phyloP scores from a whole-genome alignment of 2,113 vertebrate species.

The Microcebus ravelobensis region DNA sequence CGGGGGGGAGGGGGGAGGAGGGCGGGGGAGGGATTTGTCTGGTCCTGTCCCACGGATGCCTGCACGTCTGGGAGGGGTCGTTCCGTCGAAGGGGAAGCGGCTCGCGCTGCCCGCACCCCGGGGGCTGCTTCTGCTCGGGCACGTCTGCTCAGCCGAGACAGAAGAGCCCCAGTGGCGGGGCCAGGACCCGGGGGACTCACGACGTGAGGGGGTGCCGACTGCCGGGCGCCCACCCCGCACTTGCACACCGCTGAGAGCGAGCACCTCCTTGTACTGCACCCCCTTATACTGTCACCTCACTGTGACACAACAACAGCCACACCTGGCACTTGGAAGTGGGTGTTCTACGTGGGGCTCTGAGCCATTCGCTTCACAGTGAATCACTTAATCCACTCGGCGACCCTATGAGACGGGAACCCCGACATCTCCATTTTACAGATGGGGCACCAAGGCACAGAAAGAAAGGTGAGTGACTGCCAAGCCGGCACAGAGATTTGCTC shows the following conservation, averaged over 20 bases:
- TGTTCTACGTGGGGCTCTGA: accelerated
- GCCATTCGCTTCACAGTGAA: background rate
- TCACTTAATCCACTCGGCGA: background rate
- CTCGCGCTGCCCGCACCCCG: too few species aligned
- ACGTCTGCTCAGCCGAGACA: background rate
- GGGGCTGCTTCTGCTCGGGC: background rate
- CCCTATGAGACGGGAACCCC: background rate
- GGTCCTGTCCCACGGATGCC: background rate
- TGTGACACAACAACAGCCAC: background rate
- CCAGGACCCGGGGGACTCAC: background rate
- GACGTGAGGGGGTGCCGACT: accelerated
- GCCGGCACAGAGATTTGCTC: background rate
- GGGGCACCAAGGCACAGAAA: background rate
- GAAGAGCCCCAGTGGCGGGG: background rate
- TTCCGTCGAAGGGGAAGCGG: background rate
- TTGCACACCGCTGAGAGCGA: background rate
- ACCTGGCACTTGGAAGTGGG: background rate
- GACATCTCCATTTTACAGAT: background rate
- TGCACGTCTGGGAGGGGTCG: background rate
- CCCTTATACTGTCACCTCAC: too few species aligned
- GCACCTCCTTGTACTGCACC: background rate
- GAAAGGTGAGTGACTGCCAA: background rate
- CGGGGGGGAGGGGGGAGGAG: too few species aligned
- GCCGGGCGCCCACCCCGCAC: background rate
- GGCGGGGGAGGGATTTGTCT: background rate